phyloP scores from a whole-genome alignment of 2,888 invertebrate species.

The Pterobdella sp. region DNA sequence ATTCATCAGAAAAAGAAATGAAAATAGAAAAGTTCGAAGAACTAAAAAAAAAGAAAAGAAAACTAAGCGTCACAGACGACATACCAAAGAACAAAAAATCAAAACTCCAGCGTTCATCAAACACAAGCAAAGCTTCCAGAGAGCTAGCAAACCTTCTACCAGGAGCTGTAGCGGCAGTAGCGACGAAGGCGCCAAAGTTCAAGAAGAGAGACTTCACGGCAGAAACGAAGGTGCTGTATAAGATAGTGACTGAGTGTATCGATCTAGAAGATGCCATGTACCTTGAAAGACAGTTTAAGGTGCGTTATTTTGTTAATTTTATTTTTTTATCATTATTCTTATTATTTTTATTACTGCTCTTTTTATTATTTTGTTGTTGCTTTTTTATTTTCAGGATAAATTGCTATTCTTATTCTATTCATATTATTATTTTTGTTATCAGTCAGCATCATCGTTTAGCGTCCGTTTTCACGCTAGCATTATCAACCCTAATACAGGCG shows the following conservation, averaged over 20 bases:
- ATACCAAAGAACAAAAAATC: neutral
- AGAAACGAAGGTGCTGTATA: conserved; percentile 16
- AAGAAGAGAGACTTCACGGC: conserved; percentile 13
- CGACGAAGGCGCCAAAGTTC: conserved; percentile 4
- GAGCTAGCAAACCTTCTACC: conserved; percentile 30
- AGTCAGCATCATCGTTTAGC: neutral
- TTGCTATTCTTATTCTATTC: no score
- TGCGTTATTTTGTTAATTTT: neutral
- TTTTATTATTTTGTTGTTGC: neutral
- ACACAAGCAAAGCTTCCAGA: conserved; percentile 22
- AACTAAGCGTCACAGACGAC: neutral
- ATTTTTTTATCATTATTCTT: conserved; percentile 3
- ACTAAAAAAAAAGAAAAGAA: neutral
- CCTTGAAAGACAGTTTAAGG: conserved; percentile 20
- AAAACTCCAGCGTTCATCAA: neutral
- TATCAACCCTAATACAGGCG: neutral
- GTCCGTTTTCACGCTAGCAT: neutral
- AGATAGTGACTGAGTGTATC: conserved; percentile 19
- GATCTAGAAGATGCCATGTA: conserved; percentile 27
- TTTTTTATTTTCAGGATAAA: no score
- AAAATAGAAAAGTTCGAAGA: neutral
- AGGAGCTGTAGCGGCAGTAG: neutral
- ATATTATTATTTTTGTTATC: no score
- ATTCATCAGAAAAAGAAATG: conserved; percentile 2
- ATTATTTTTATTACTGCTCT: neutral